phyloP scores from a whole-genome alignment of 2,888 invertebrate genomes.

The Diploptera punctata region DNA sequence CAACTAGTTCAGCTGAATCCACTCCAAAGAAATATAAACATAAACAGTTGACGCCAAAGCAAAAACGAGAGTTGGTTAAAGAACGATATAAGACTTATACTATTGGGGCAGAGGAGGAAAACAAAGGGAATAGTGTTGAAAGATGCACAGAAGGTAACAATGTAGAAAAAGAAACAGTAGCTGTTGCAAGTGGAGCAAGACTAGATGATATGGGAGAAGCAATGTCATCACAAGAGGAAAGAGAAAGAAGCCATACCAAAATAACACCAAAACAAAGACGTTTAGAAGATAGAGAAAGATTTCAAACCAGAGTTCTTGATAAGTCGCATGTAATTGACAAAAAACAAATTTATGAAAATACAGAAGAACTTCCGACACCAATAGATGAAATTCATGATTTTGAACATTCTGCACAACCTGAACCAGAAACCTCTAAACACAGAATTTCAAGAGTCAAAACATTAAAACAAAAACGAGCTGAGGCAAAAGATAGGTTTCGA shows the following conservation, averaged over 20 bases:
- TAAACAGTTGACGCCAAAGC: slow-evolving; percentile 73
- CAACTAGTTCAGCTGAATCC: slow-evolving; percentile 72
- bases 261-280: slow-evolving; percentile 71
- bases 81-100: slow-evolving; percentile 82
- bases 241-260: slow-evolving; percentile 45
- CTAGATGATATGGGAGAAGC: neutral
- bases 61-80: slow-evolving; percentile 74
- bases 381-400: slow-evolving; percentile 4
- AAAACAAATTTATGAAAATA: slow-evolving; percentile 17
- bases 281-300: slow-evolving; percentile 70
- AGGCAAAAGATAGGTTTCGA: slow-evolving; percentile 75
- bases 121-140: slow-evolving; percentile 45
- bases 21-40: slow-evolving; percentile 68
- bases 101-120: slow-evolving; percentile 63
- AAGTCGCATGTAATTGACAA: slow-evolving; percentile 50
- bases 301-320: slow-evolving; percentile 68
- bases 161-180: neutral
- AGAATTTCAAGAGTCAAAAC: slow-evolving; percentile 50
- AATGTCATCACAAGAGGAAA: neutral
- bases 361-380: slow-evolving; percentile 17
- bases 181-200: neutral
- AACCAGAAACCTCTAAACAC: neutral
- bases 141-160: slow-evolving; percentile 48
- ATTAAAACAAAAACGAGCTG: slow-evolving; percentile 64
- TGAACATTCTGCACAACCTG: neutral